Evolutionary conservation across 2,888 invertebrate genomes (phyloP), one percentile per base, ranked within the genome.

Genomic region (Drosophila subsilvestris): DNA sequence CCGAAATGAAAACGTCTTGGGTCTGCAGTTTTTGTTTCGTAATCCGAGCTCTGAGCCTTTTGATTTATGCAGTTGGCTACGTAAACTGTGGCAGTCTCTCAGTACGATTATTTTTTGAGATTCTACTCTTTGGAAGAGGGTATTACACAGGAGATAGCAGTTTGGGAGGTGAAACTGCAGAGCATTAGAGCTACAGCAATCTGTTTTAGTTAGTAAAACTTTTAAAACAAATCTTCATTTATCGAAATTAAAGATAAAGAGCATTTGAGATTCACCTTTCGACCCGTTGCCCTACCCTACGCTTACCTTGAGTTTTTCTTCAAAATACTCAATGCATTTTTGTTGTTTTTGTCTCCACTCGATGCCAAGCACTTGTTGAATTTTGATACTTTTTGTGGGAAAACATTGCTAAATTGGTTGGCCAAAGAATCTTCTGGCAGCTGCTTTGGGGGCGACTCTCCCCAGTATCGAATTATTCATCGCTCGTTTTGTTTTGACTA

Each of bases 21-120:
- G 43, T 60, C 44, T 75, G 85, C 88, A 75, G 53, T 79, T 85
- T 76, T 58, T 51, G 49, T 69, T 53, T 51, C 63, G 83, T 78
- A 87, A 87, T 73, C 78, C 29, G 80, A 83, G 74, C 78, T 76
- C 63, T 47, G 48, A 72, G 63, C 53, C 63, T 70, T 72, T 74
- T 83, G 88, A 83, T 87, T 87, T 82, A 83, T 83, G 83, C 88
- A 79, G 74, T 73, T 73, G 71, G 53, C 71, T 74, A 70, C 69
- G 66, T 44, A 81, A 79, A 79, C 49, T 81, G 71, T 66, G 67
- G 75, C 81, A 59, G 59, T 54, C 56, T 54, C 56, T 45, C 49
- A 58, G 63, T 71, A 42, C 27, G 8, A 27, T 9, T 27, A 9
- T 9, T 54, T 54, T 53, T 22, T 45, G 56, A 29, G 62, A 53